These are phyloP conservation scores for Emydoidea blandingii DNA, from an alignment of 2,797 vertebrate genomes.

Conservation along the genomic window DNA sequence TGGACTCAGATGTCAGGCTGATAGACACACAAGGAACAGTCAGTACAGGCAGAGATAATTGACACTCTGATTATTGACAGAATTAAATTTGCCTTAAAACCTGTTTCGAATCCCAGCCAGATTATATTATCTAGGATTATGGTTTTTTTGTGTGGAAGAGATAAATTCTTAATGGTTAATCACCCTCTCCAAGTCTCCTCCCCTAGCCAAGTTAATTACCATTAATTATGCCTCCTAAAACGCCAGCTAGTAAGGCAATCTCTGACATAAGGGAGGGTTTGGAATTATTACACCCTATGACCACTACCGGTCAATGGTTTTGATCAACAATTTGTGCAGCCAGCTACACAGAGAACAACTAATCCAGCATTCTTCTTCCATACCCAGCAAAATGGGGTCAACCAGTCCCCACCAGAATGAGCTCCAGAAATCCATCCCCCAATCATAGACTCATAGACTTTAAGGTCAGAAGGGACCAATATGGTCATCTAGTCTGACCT, in stretches of 20 bases:
- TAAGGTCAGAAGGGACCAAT: too few relatives aligned
- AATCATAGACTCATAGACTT: too few relatives aligned
- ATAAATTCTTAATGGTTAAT: neutral
- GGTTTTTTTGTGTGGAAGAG: neutral
- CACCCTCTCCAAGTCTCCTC: neutral
- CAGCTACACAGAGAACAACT: neutral
- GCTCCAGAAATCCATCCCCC: neutral
- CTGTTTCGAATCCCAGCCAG: too few relatives aligned
- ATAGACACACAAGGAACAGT: neutral
- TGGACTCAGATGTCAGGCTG: neutral
- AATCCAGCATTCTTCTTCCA: neutral
- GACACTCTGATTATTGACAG: too few relatives aligned
- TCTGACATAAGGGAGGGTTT: neutral
- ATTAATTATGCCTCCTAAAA: neutral
- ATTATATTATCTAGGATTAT: neutral
- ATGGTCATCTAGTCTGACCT: too few relatives aligned
- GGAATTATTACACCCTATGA: neutral
- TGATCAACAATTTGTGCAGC: neutral
- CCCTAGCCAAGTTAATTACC: neutral
- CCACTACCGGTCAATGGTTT: neutral
- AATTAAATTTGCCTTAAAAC: neutral
- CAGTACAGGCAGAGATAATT: neutral
- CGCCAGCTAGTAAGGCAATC: neutral
- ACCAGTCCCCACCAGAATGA: neutral
- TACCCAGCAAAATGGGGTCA: neutral